These are phyloP conservation scores for Xyrauchen texanus DNA, from an alignment of 2,113 vertebrate species.

Conservation along the genomic window DNA sequence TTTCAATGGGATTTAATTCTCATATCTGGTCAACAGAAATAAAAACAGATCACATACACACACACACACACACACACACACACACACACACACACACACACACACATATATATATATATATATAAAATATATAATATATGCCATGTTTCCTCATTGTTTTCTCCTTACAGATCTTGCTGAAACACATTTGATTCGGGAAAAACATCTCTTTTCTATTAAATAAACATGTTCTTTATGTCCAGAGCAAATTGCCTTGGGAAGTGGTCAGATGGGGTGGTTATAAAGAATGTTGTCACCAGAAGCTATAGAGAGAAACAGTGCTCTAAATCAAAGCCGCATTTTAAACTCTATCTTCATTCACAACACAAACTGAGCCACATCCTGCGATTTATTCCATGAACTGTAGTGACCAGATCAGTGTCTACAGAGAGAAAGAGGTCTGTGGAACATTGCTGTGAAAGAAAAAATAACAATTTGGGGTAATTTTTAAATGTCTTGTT, in stretches of 20 bases:
- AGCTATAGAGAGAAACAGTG: not conserved
- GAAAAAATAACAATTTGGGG: conserved; percentile 44
- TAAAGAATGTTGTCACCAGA: not conserved
- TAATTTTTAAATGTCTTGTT: conserved; percentile 58
- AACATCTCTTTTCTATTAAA: not conserved
- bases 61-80: no score
- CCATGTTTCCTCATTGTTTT: no score
- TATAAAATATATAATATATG: not conserved
- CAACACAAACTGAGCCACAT: not conserved
- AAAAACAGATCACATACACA: not conserved
- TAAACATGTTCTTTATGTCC: not conserved
- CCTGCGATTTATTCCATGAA: conserved; percentile 2
- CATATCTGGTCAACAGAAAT: not conserved
- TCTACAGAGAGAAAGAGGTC: not conserved
- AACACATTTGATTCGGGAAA: not conserved
- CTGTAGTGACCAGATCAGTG: not conserved
- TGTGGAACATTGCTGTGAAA: conserved; percentile 17
- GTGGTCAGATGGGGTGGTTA: not conserved
- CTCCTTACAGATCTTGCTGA: no score
- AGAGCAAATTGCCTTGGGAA: not conserved
- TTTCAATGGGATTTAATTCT: not conserved
- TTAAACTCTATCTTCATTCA: not conserved
- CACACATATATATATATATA: not conserved
- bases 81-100: no score
- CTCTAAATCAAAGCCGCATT: not conserved